These are phyloP conservation scores for Clivina fossor DNA, from an alignment of 2,888 invertebrate genomes.

Conservation along the genomic window DNA sequence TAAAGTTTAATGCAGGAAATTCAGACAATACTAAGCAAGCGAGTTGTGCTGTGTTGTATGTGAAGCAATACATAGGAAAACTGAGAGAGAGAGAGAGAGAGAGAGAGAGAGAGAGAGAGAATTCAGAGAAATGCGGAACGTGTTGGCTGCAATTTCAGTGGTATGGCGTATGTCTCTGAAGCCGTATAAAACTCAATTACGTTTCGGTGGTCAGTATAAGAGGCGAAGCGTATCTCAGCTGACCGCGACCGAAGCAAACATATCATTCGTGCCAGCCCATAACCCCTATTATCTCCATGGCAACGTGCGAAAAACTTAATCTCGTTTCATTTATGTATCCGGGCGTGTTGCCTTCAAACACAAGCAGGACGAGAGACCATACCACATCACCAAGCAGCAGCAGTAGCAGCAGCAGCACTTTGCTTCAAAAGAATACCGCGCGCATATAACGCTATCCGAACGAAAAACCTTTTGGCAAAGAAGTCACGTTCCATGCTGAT, in stretches of 20 bases:
- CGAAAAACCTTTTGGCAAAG: too few relatives aligned
- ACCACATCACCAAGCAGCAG: too few relatives aligned
- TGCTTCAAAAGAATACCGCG: too few relatives aligned
- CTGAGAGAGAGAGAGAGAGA: too few relatives aligned
- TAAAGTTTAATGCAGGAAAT: too few relatives aligned
- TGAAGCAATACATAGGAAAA: too few relatives aligned
- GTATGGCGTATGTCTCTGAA: constrained; percentile 4
- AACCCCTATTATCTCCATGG: constrained; percentile 8
- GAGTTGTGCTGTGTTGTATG: too few relatives aligned
- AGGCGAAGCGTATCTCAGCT: not conserved
- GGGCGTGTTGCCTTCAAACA: not conserved
- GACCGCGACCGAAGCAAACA: not conserved
- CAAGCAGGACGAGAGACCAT: too few relatives aligned
- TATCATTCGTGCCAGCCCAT: constrained; percentile 3
- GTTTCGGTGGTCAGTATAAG: not conserved
- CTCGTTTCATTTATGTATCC: constrained; percentile 21
- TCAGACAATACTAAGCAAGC: too few relatives aligned
- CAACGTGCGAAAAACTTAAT: constrained; percentile 14
- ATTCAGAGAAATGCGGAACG: not conserved
- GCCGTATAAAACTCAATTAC: constrained; percentile 23
- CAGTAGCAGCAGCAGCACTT: too few relatives aligned
- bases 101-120: too few relatives aligned
- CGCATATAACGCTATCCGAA: too few relatives aligned
- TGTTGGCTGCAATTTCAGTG: not conserved
- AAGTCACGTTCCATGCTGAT: not conserved